A percentile compares a stretch with the other conserved stretches of the same genome.
These are phyloP conservation scores for Menidia menidia DNA, from an alignment of 2,797 vertebrate genomes.

Conservation along the genomic window DNA sequence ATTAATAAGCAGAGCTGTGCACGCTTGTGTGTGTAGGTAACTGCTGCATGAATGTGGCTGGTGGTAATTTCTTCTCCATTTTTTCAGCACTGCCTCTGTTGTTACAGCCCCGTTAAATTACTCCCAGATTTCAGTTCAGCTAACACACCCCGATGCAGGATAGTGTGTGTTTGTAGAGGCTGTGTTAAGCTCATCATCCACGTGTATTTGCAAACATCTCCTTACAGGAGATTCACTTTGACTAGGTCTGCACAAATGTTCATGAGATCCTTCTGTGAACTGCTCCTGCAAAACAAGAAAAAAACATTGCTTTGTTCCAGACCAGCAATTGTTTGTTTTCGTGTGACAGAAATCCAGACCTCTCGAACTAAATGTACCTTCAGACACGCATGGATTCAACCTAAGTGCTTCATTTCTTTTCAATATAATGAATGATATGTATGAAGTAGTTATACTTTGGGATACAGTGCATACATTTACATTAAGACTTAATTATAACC, in stretches of 20 bases:
- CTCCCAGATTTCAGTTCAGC: slow-evolving; percentile 72
- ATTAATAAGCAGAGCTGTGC: neutral
- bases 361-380: slow-evolving; percentile 2
- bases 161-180: slow-evolving; percentile 32
- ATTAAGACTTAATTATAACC: neutral
- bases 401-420: slow-evolving; percentile 29
- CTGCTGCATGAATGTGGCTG: slow-evolving; percentile 14
- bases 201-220: slow-evolving; percentile 54
- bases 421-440: slow-evolving; percentile 6
- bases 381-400: slow-evolving; percentile 4
- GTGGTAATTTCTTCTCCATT: slow-evolving; percentile 54
- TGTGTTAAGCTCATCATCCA: slow-evolving; percentile 64
- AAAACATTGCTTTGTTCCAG: slow-evolving; percentile 11
- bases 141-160: slow-evolving; percentile 14
- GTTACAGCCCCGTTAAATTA: slow-evolving; percentile 65
- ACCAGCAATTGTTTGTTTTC: slow-evolving; percentile 30
- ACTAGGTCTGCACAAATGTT: slow-evolving; percentile 29
- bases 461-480: neutral
- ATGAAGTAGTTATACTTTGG: neutral
- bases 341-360: slow-evolving; percentile 3
- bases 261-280: slow-evolving; percentile 29
- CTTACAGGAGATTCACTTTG: slow-evolving; percentile 55
- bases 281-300: slow-evolving; percentile 34
- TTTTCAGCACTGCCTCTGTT: slow-evolving; percentile 39
- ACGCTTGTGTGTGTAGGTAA: neutral